Conservation (phyloP, 2,888 invertebrate species). For the Helleia helle region DNA sequence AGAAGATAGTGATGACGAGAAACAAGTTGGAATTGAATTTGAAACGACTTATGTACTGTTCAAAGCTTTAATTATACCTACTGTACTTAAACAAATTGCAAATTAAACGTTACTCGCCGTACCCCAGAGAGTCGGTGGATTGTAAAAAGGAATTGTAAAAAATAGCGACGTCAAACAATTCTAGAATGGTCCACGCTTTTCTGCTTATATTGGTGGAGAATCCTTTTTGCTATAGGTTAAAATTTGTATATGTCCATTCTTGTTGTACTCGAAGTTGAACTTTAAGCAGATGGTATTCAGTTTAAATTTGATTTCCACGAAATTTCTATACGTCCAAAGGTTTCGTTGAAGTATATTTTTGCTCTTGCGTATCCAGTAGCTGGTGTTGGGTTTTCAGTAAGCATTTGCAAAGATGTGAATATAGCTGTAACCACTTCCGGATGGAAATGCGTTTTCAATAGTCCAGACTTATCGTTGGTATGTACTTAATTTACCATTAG, state of each 20-base stretch:
- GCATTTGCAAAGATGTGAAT: slow-evolving; percentile 46
- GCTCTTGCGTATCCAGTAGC: slow-evolving; percentile 28
- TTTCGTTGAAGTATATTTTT: slow-evolving; percentile 16
- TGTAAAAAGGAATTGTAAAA: slow-evolving; percentile 39
- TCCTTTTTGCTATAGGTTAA: slow-evolving; percentile 11
- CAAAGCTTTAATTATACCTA: slow-evolving; percentile 60
- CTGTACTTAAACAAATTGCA: slow-evolving; percentile 67
- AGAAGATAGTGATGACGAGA: too few relatives aligned
- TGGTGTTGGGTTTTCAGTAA: slow-evolving; percentile 34
- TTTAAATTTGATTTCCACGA: slow-evolving; percentile 7
- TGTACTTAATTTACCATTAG: slow-evolving; percentile 15
- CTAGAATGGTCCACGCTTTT: slow-evolving; percentile 39
- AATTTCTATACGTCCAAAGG: slow-evolving; percentile 3
- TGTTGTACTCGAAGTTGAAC: not conserved
- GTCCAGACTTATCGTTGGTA: slow-evolving; percentile 17
- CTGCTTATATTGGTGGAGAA: slow-evolving; percentile 33
- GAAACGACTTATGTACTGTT: too few relatives aligned
- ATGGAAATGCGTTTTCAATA: slow-evolving; percentile 46
- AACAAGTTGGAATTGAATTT: too few relatives aligned
- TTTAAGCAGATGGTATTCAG: slow-evolving; percentile 5
- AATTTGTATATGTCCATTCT: slow-evolving; percentile 1
- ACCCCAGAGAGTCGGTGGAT: slow-evolving; percentile 32
- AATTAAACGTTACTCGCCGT: slow-evolving; percentile 40
- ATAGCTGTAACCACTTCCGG: slow-evolving; percentile 42
- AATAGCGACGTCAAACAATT: slow-evolving; percentile 47